Evolutionary conservation across 2,888 invertebrate genomes (phyloP).

Genomic region (Schizotus pectinicornis): DNA sequence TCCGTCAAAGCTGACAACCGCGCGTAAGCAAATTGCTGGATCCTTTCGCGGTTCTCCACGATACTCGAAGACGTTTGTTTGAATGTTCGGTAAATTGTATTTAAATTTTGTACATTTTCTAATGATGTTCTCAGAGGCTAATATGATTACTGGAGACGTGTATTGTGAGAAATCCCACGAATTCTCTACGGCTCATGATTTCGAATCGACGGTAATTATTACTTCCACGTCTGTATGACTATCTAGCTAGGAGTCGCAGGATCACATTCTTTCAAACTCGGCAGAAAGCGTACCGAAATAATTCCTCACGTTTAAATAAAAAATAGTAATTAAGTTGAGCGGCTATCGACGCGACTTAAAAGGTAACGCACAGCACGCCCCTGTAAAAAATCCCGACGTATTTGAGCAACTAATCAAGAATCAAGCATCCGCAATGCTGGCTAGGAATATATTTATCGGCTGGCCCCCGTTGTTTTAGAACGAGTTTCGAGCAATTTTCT

Average conservation of each 20-base stretch:
- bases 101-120: conserved; percentile 32
- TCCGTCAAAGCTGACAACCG: conserved; percentile 37
- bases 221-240: conserved; percentile 25
- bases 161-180: conserved; percentile 39
- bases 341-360: no score
- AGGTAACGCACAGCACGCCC: no score
- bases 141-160: conserved; percentile 30
- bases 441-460: no score
- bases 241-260: background rate
- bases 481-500: no score
- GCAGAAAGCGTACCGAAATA: no score
- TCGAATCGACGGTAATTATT: conserved; percentile 25
- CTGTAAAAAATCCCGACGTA: no score
- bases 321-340: no score
- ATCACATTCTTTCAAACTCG: background rate
- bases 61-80: conserved; percentile 24
- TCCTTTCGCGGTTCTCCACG: conserved; percentile 33
- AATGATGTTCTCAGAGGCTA: conserved; percentile 27
- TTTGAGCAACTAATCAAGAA: no score
- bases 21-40: conserved; percentile 39
- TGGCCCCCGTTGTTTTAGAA: no score
- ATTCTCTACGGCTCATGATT: conserved; percentile 35
- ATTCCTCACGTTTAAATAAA: no score
- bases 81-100: conserved; percentile 34
- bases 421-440: no score